These are phyloP conservation scores for Sebastes diaconus DNA, from an alignment of 2,797 vertebrate species.

Conservation along the genomic window DNA sequence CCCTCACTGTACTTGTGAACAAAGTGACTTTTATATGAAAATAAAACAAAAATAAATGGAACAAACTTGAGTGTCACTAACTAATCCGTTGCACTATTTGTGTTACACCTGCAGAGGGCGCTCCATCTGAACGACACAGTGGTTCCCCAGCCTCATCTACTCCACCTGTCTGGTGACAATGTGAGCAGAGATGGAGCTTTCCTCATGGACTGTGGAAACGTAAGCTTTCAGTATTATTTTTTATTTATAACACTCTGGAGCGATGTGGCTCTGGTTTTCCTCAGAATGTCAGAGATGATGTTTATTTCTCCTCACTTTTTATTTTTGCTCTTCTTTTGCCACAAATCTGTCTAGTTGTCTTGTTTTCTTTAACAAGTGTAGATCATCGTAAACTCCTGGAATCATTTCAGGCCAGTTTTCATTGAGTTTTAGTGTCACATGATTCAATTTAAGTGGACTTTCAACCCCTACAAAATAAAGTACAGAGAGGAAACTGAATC, in stretches of 20 bases:
- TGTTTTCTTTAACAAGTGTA: not conserved
- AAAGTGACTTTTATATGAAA: not conserved
- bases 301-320: not conserved
- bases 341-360: not conserved
- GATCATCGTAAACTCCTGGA: not conserved
- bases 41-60: not conserved
- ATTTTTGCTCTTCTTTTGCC: not conserved
- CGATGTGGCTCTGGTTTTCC: not conserved
- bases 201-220: constrained; percentile 94
- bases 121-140: constrained; percentile 90
- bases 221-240: constrained; percentile 59
- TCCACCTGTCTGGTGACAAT: constrained; percentile 91
- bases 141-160: constrained; percentile 92
- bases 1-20: not conserved
- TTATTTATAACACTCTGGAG: not conserved
- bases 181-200: constrained; percentile 93
- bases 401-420: not conserved
- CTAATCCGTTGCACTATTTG: not conserved
- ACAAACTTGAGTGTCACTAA: not conserved
- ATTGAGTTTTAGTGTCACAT: not conserved
- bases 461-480: not conserved
- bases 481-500: not conserved
- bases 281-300: not conserved
- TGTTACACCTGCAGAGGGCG: constrained; percentile 83
- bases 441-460: not conserved